Evolutionary conservation across 2,888 invertebrate genomes (phyloP).

Genomic region (Rosalia funebris): DNA sequence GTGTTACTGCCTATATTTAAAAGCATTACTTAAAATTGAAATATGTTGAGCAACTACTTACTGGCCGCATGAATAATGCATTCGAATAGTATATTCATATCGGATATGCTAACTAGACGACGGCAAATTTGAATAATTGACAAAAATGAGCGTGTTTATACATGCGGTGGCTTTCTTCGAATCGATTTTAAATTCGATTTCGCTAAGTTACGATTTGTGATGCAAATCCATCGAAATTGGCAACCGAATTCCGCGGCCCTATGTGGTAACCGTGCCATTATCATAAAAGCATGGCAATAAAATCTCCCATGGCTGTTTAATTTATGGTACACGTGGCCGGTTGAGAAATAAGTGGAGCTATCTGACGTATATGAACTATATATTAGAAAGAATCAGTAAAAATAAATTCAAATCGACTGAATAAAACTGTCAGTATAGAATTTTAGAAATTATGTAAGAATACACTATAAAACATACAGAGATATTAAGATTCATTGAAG

Average conservation of each 20-base stretch:
- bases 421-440: too few species aligned
- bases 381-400: too few species aligned
- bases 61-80: constrained; percentile 18
- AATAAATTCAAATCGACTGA: too few species aligned
- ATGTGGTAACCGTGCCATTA: too few species aligned
- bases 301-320: not conserved
- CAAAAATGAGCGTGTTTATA: constrained; percentile 15
- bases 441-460: too few species aligned
- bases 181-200: constrained; percentile 18
- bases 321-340: not conserved
- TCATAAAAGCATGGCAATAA: too few species aligned
- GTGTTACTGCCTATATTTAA: constrained; percentile 7
- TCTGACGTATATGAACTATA: too few species aligned
- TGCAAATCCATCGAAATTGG: constrained; percentile 16
- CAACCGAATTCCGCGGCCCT: constrained; percentile 8
- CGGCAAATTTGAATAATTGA: constrained; percentile 22
- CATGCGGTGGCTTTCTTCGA: constrained; percentile 13
- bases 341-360: too few species aligned
- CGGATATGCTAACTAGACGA: constrained; percentile 10
- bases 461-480: too few species aligned
- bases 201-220: constrained; percentile 5
- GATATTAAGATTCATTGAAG: too few species aligned
- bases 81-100: constrained; percentile 13
- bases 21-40: constrained; percentile 18
- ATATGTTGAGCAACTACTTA: constrained; percentile 15